Evolutionary conservation across 2,888 invertebrate genomes (phyloP).

Genomic region (Drosophila siamana): DNA sequence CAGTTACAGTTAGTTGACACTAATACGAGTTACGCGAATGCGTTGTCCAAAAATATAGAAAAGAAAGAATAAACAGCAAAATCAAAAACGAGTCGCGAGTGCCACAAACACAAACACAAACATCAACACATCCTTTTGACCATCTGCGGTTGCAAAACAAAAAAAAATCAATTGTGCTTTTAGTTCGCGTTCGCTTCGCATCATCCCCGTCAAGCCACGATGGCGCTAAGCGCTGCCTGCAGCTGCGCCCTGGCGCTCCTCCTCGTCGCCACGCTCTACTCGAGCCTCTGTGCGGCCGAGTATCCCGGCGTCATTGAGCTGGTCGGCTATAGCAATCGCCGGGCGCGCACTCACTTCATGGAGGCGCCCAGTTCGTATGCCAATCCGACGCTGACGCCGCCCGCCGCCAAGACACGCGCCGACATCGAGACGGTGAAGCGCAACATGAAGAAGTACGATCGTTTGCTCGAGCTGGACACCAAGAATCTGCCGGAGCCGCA

Average conservation of each 20-base stretch:
- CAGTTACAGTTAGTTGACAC: slow-evolving; percentile 83
- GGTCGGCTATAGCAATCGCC: slow-evolving; percentile 84
- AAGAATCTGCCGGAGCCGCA: slow-evolving; percentile 85
- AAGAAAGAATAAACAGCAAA: slow-evolving; percentile 10
- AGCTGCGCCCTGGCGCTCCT: slow-evolving; percentile 54
- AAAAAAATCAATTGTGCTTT: too few relatives aligned
- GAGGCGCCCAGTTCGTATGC: slow-evolving; percentile 50
- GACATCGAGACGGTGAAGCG: slow-evolving; percentile 85
- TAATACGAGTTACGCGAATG: slow-evolving; percentile 63
- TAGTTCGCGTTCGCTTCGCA: neutral
- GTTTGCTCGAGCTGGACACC: slow-evolving; percentile 83
- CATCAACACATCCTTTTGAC: too few relatives aligned
- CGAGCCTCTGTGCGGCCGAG: slow-evolving; percentile 55
- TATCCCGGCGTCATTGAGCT: slow-evolving; percentile 85
- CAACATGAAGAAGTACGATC: slow-evolving; percentile 84
- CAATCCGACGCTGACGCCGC: slow-evolving; percentile 66
- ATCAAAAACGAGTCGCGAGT: slow-evolving; percentile 38
- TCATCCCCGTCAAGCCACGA: slow-evolving; percentile 30
- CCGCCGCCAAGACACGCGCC: slow-evolving; percentile 82
- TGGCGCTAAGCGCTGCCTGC: slow-evolving; percentile 69
- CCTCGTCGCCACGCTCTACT: slow-evolving; percentile 32
- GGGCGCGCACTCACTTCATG: slow-evolving; percentile 82
- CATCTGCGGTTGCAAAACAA: too few relatives aligned
- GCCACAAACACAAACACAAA: neutral
- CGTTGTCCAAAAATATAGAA: slow-evolving; percentile 43